phyloP scores from a whole-genome alignment of 2,888 invertebrate genomes.

The Sipunculus nudus region DNA sequence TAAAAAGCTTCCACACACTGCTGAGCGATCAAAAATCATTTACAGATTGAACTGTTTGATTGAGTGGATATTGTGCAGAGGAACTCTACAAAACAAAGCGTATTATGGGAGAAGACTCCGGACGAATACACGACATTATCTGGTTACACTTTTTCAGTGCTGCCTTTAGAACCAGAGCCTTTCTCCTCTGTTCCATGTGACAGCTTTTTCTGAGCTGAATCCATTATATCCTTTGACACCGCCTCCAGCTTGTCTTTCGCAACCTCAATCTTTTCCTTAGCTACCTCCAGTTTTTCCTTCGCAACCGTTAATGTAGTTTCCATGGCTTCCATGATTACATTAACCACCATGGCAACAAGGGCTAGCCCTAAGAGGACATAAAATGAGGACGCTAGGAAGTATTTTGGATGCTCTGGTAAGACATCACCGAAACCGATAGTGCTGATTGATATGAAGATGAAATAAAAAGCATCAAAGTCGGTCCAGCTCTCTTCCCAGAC shows the following conservation, averaged over 20 bases:
- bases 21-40: no score
- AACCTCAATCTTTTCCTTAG: constrained; percentile 42
- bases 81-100: no score
- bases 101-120: no score
- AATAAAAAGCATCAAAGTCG: constrained; percentile 95
- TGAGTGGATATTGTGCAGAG: no score
- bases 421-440: constrained; percentile 97
- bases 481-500: constrained; percentile 78
- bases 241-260: constrained; percentile 47
- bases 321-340: constrained; percentile 75
- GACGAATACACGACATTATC: no score
- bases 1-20: no score
- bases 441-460: constrained; percentile 95
- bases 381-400: constrained; percentile 90
- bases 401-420: constrained; percentile 85
- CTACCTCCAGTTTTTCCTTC: constrained; percentile 42
- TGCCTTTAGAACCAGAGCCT: no score
- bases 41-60: no score
- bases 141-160: no score
- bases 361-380: constrained; percentile 95
- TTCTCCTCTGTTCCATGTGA: no score
- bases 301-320: constrained; percentile 44
- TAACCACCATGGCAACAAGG: constrained; percentile 96
- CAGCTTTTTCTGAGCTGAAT: no score
- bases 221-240: constrained; percentile 12